A percentile compares a stretch with the other conserved stretches of the same genome.
Evolutionary conservation across 2,797 vertebrate species (phyloP).

Genomic region (Muraenolepis orangiensis): DNA sequence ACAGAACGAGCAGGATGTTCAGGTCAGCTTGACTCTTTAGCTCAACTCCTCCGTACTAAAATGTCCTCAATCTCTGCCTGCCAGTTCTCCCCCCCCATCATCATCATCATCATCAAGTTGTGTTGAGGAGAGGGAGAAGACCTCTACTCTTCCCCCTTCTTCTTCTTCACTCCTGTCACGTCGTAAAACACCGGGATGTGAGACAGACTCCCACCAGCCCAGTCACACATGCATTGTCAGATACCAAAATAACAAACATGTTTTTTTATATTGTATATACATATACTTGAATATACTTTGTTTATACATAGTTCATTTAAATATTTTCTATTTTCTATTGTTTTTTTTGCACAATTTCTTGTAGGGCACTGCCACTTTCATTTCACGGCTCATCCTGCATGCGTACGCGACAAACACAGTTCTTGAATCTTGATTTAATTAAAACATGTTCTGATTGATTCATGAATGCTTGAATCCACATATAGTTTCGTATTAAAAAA

Average conservation of each 20-base stretch:
- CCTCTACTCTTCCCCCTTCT: constrained; percentile 29
- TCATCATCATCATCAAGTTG: constrained; percentile 27
- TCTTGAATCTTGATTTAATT: not conserved
- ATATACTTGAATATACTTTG: no score
- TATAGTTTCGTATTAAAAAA: not conserved
- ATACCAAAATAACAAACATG: no score
- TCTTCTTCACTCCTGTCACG: constrained; percentile 29
- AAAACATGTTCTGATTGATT: not conserved
- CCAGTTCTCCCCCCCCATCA: constrained; percentile 31
- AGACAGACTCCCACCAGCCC: constrained; percentile 33
- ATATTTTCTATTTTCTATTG: no score
- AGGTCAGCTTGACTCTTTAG: constrained; percentile 25
- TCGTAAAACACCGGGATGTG: constrained; percentile 43
- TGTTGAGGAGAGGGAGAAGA: constrained; percentile 11
- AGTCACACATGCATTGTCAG: constrained; percentile 52
- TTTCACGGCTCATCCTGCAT: no score
- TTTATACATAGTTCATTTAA: no score
- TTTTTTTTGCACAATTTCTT: no score
- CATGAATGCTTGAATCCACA: not conserved
- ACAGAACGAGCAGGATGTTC: constrained; percentile 56
- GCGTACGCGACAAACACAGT: no score
- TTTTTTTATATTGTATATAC: no score
- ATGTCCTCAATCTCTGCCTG: constrained; percentile 31
- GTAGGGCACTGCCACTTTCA: no score
- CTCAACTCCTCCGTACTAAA: constrained; percentile 19